Conservation (phyloP, 92 coral and sea anemone genomes). For the Umimayanthus kanabou region DNA sequence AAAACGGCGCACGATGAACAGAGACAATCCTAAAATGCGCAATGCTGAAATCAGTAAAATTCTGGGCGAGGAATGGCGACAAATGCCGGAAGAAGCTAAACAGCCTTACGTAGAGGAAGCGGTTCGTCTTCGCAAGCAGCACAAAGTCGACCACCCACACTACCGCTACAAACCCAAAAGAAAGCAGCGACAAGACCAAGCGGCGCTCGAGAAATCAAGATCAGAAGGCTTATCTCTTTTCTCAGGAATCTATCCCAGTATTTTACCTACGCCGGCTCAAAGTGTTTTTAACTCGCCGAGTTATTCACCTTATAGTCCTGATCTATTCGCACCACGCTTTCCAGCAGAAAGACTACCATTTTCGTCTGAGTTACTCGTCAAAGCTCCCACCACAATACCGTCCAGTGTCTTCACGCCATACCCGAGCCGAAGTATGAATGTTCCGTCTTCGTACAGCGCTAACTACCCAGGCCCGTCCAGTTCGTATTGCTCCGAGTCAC, state of each 20-base stretch:
- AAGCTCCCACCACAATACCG: constrained; percentile 13
- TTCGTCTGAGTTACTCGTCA: constrained; percentile 19
- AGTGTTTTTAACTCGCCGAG: constrained; percentile 18
- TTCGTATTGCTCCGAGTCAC: constrained; percentile 11
- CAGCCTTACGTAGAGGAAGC: constrained; percentile 89
- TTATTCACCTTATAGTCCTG: constrained; percentile 21
- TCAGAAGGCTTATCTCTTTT: constrained; percentile 47
- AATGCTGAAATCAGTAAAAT: constrained; percentile 92
- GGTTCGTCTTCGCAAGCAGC: constrained; percentile 75
- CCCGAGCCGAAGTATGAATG: constrained; percentile 24
- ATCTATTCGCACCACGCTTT: constrained; percentile 44
- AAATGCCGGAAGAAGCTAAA: constrained; percentile 75
- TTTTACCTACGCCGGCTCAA: constrained; percentile 32
- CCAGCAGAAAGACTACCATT: constrained; percentile 41
- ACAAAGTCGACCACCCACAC: constrained; percentile 85
- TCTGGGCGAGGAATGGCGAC: constrained; percentile 87
- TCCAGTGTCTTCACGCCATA: constrained; percentile 39
- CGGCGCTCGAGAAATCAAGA: constrained; percentile 44
- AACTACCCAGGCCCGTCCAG: constrained; percentile 40
- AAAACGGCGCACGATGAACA: constrained; percentile 74
- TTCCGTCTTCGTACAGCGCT: constrained; percentile 26
- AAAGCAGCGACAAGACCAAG: constrained; percentile 62
- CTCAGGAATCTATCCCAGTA: constrained; percentile 46
- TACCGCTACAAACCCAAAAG: constrained; percentile 88
- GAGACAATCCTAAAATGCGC: constrained; percentile 90